Evolutionary conservation across 2,797 vertebrate genomes (phyloP), one percentile per base, ranked within the genome.

Genomic region (Poliocrania exsul): DNA sequence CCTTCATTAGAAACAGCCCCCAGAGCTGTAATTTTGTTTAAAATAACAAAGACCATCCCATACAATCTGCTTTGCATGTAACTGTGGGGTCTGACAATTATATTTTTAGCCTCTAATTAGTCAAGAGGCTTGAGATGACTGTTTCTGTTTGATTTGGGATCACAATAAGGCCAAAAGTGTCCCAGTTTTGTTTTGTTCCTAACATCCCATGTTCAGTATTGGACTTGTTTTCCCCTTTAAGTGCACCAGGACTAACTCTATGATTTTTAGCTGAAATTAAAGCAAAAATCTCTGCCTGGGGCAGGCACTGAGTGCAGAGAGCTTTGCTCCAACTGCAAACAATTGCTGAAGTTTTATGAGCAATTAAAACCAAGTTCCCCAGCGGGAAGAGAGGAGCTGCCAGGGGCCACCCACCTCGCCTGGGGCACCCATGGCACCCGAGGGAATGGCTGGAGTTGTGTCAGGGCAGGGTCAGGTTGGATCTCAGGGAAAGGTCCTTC

Each of bases 31-130:
- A 86, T 91, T 90, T 90, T 65, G 58, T 82, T 84, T 90, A 58
- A 86, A 92, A 75, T 89, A 86, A 86, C 42, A 50, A 86, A 83
- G 91, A 31, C 66, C 0, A 0, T 24, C 62, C 77, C 23, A 16
- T 88, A 54, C 75, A 92, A 26, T 90, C 57, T 65, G 61, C 65
- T 95, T 65, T 83, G 65, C 60, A 11, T 62, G 24, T 37, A 64
- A 70, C 75, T 65, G 2, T 26, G 69, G 31, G 57, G 75, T 50
- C 85, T 90, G 79, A 60, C 88, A 72, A 61, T 86, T 91, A 29
- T 19, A 79, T 81, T 92, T 93, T 90, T 86, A 93, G 86, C 47
- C 80, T 86, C 40, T 92, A 86, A 86, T 96, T 84, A 91, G 80
- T 86, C 7, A 2, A 40, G 72, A 90, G 47, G 61, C 79, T 77